phyloP scores from a whole-genome alignment of 2,888 invertebrate genomes.

The Gastracanthus pulcherrimus region DNA sequence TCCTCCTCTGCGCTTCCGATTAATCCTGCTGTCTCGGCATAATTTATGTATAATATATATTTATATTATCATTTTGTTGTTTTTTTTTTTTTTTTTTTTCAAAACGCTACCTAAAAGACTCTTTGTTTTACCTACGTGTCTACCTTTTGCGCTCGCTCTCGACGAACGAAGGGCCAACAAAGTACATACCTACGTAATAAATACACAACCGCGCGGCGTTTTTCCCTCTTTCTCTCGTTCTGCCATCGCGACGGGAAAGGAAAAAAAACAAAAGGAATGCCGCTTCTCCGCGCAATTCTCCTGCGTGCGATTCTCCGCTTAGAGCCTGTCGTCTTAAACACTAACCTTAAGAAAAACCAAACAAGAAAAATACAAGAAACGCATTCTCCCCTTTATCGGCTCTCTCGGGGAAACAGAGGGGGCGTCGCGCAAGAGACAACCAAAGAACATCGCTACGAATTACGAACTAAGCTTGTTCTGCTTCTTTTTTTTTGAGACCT shows the following conservation, averaged over 20 bases:
- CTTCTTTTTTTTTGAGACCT: slow-evolving; percentile 37
- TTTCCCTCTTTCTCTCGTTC: slow-evolving; percentile 66
- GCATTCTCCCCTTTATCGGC: neutral
- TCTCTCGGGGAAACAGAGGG: neutral
- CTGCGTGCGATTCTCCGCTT: slow-evolving; percentile 11
- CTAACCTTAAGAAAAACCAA: neutral
- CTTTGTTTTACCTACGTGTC: slow-evolving; percentile 16
- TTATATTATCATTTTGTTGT: too few relatives aligned
- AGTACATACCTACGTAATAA: slow-evolving; percentile 70
- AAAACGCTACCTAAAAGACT: slow-evolving; percentile 53
- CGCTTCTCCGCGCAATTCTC: too few relatives aligned
- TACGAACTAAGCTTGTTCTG: slow-evolving; percentile 33
- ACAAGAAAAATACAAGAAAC: neutral
- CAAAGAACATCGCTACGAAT: slow-evolving; percentile 23
- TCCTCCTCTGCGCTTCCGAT: slow-evolving; percentile 10
- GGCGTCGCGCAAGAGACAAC: slow-evolving; percentile 16
- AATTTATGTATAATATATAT: slow-evolving; percentile 45
- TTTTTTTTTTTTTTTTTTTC: too few relatives aligned
- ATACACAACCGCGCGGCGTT: slow-evolving; percentile 71
- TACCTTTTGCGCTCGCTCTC: slow-evolving; percentile 11
- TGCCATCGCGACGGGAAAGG: slow-evolving; percentile 17
- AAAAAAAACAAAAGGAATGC: neutral
- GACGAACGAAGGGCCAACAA: slow-evolving; percentile 37
- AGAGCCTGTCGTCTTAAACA: slow-evolving; percentile 25
- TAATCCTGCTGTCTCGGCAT: slow-evolving; percentile 15